Percentiles rank a stretch among this genome's conserved stretches.
Evolutionary conservation across 1,140 invertebrate species (phyloP).

Genomic region (Anoplophora glabripennis): DNA sequence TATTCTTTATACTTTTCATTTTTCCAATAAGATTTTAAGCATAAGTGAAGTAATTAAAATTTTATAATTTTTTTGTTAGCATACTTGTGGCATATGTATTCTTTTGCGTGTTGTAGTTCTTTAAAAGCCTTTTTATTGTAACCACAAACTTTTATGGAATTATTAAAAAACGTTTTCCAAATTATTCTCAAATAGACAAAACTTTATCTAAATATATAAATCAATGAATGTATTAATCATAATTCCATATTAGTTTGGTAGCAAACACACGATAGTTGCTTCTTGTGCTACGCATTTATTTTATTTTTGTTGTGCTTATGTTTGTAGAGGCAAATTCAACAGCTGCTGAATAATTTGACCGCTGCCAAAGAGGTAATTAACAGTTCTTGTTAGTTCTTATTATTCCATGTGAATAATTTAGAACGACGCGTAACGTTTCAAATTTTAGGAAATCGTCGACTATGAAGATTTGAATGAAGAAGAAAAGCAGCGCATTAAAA

Average conservation of each 20-base stretch:
- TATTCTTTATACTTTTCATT: no score
- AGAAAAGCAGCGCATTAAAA: slow-evolving; percentile 54
- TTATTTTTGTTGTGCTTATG: slow-evolving; percentile 20
- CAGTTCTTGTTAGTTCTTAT: slow-evolving; percentile 8
- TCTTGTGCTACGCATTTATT: slow-evolving; percentile 1
- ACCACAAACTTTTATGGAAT: no score
- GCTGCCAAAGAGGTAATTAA: slow-evolving; percentile 51
- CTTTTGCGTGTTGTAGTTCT: no score
- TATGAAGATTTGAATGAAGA: slow-evolving; percentile 54
- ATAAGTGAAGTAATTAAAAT: no score
- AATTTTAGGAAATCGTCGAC: slow-evolving; percentile 43
- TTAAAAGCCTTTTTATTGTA: no score
- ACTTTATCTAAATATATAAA: no score
- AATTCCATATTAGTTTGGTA: no score
- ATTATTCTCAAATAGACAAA: no score
- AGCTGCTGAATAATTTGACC: slow-evolving; percentile 50
- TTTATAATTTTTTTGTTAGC: background rate
- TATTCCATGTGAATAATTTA: slow-evolving; percentile 2
- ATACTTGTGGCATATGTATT: no score
- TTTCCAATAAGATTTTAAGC: no score
- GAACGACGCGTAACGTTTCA: background rate
- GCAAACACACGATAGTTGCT: slow-evolving; percentile 1
- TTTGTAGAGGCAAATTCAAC: slow-evolving; percentile 49
- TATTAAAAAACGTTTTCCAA: no score
- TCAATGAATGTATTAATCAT: no score